Evolutionary conservation across 1,140 invertebrate species (phyloP).

Genomic region (Lithobius niger): DNA sequence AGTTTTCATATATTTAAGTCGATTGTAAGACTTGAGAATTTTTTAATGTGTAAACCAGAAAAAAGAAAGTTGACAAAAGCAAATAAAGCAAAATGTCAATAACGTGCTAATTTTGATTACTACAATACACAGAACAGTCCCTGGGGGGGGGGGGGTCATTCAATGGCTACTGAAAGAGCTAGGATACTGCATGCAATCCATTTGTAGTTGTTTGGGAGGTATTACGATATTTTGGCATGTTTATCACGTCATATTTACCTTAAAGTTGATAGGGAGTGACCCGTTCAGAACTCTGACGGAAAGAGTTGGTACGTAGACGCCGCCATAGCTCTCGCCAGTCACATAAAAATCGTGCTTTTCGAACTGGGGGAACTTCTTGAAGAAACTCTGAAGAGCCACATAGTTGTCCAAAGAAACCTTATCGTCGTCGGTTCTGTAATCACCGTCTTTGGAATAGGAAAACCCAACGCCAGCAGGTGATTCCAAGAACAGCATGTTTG

Average conservation of each 20-base stretch:
- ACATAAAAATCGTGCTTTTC: slow-evolving; percentile 31
- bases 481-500: slow-evolving; percentile 43
- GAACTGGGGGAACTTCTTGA: slow-evolving; percentile 38
- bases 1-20: too few species aligned
- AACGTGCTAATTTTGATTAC: too few species aligned
- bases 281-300: slow-evolving; percentile 34
- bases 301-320: slow-evolving; percentile 38
- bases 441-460: slow-evolving; percentile 37
- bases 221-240: too few species aligned
- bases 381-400: slow-evolving; percentile 36
- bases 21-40: too few species aligned
- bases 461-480: slow-evolving; percentile 43
- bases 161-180: too few species aligned
- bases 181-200: too few species aligned
- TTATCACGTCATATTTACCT: slow-evolving; percentile 39
- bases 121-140: too few species aligned
- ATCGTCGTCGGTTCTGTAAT: slow-evolving; percentile 38
- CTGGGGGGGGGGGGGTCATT: too few species aligned
- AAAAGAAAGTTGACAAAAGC: too few species aligned
- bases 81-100: too few species aligned
- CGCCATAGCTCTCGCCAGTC: slow-evolving; percentile 36
- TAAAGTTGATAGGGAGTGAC: slow-evolving; percentile 28
- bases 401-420: slow-evolving; percentile 30
- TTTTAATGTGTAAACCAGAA: too few species aligned
- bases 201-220: too few species aligned